Base-by-base conservation (phyloP, 1,140 invertebrate species). In the Frieseomelitta varia region DNA sequence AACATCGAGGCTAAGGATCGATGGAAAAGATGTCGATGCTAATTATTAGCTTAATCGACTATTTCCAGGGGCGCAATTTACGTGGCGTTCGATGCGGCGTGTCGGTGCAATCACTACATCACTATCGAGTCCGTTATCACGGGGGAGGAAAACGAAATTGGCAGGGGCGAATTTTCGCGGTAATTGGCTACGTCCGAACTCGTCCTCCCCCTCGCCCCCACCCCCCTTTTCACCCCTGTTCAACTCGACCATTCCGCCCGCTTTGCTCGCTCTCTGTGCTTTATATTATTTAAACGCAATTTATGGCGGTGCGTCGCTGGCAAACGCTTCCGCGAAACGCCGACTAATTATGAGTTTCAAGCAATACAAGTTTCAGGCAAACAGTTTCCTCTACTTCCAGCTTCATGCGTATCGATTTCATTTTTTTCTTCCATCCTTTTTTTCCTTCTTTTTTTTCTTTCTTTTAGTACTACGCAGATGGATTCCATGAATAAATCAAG, bases 231-330 rank as follows among this genome's bases (percentile, higher is more conserved):
- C 39, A 8, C 39, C 6, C 24, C 61, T n/a, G 30, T 14, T 4
- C 61, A 47, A 2, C 14, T 47, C 11, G 51, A 3, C 8, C 77
- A 15, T 10, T 24, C 19, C 11, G 1, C 12, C 15, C 39, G 4
- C 19, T 47, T 53, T 17, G 30, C 27, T 14, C 14, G 8, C n/a
- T 56, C 72, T 34, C n/a, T n/a, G 3, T 58, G 15, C 21, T 58
- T 51, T 71, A 34, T 79, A 71, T 79, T 79, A 71, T 71, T 71
- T 71, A 72, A 80, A 80, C 24, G 68, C n/a, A 80, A 80, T 80
- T 72, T 80, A 80, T 61, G n/a, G 53, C 39, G 19, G 17, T 3
- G 19, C 34, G 27, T 19, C 19, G 39, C 12, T 30, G 24, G 39
- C 39, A 11, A 78, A 51, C 12, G 39, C 39, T 78, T 51, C 24